A percentile compares a stretch with the other conserved stretches of the same genome.
These are phyloP conservation scores for Eupithecia centaureata DNA, from an alignment of 2,888 invertebrate species.

Conservation along the genomic window DNA sequence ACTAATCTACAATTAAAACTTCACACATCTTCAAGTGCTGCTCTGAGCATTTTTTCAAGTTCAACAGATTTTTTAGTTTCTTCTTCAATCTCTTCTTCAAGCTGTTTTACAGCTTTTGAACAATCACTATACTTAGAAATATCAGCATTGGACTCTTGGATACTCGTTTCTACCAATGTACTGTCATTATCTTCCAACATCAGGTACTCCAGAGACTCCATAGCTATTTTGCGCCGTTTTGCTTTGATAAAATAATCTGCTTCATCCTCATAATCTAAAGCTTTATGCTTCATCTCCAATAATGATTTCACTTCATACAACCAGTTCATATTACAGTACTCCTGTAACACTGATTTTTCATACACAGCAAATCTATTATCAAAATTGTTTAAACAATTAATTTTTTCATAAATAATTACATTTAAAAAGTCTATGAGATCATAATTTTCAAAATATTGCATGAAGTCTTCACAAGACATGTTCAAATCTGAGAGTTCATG, in stretches of 20 bases:
- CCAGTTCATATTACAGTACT: slow-evolving; percentile 84
- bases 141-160: slow-evolving; percentile 62
- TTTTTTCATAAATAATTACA: slow-evolving; percentile 82
- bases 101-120: slow-evolving; percentile 68
- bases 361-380: slow-evolving; percentile 83
- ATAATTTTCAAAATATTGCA: slow-evolving; percentile 68
- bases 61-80: slow-evolving; percentile 73
- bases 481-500: slow-evolving; percentile 67
- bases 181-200: slow-evolving; percentile 72
- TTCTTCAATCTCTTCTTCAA: slow-evolving; percentile 77
- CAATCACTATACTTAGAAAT: slow-evolving; percentile 66
- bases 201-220: slow-evolving; percentile 68
- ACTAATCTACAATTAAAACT: slow-evolving; percentile 33
- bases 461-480: slow-evolving; percentile 67
- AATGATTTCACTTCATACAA: slow-evolving; percentile 76
- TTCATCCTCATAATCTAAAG: slow-evolving; percentile 67
- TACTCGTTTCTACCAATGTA: slow-evolving; percentile 67
- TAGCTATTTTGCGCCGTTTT: slow-evolving; percentile 74
- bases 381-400: slow-evolving; percentile 74
- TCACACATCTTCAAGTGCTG: slow-evolving; percentile 68
- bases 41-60: slow-evolving; percentile 76
- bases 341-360: slow-evolving; percentile 78
- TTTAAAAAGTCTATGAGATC: slow-evolving; percentile 83
- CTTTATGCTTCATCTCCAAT: slow-evolving; percentile 67
- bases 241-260: slow-evolving; percentile 66